Conservation (phyloP, 2,797 vertebrate genomes). For the Enteromius afrohamiltoni region DNA sequence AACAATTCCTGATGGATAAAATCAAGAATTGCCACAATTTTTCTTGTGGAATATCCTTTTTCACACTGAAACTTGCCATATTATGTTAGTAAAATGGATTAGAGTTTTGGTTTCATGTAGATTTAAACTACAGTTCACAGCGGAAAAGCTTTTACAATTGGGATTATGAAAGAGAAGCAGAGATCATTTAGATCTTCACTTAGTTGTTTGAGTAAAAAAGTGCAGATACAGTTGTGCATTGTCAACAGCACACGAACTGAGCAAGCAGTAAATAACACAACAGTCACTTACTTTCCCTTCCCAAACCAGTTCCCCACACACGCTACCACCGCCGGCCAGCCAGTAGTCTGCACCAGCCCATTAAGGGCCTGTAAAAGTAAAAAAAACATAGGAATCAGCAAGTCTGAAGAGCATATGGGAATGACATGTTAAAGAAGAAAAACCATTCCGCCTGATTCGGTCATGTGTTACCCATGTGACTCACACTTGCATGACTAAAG, state of each 20-base stretch:
- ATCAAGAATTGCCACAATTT: not conserved
- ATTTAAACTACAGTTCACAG: not conserved
- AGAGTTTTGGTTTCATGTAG: not conserved
- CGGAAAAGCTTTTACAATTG: not conserved
- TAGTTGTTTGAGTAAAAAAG: not conserved
- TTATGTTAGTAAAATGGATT: not conserved
- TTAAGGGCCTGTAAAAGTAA: conserved; percentile 82
- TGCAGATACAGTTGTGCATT: conserved; percentile 21
- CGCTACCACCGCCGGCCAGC: conserved; percentile 93
- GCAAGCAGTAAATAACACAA: not conserved
- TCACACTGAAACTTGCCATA: too few species aligned
- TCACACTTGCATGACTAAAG: conserved; percentile 18
- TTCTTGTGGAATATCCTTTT: not conserved
- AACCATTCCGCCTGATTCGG: conserved; percentile 19
- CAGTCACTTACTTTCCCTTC: conserved; percentile 92
- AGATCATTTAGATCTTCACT: not conserved
- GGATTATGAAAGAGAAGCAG: too few species aligned
- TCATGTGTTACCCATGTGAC: conserved; percentile 50
- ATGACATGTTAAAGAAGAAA: conserved; percentile 20
- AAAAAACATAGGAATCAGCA: conserved; percentile 7
- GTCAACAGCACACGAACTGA: conserved; percentile 60
- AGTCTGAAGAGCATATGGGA: not conserved
- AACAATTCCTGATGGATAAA: not conserved
- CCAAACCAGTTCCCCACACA: conserved; percentile 98
- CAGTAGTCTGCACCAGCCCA: conserved; percentile 92